Base-by-base conservation (phyloP, 1,140 invertebrate genomes). In the Drosophila oshimai region DNA sequence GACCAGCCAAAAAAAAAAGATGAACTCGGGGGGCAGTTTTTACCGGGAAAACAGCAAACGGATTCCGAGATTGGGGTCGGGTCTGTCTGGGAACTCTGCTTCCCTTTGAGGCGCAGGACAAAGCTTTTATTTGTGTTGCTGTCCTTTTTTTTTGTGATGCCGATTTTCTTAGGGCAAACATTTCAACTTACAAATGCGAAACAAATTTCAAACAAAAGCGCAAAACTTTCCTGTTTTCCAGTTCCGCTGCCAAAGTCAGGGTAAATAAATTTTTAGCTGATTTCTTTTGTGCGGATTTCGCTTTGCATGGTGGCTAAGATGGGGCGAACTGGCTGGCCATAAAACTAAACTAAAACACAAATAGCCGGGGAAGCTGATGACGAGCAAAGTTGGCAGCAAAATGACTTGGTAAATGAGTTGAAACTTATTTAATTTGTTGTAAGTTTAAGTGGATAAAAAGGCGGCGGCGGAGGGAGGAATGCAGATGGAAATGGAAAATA, bases 151-250 rank as follows among this genome's bases (percentile, higher is more conserved):
- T 67, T 22, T 53, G 12, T 15, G 6, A 26, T 9, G 50, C 44
- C 36, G 33, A 28, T 51, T 53, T 70, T 57, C 50, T 69, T 71
- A 39, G 37, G 44, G 68, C 68, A 87, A 87, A 75, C 81, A 87
- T 86, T 86, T 86, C 83, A 86, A 81, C 81, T 86, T 86, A 87
- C 81, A 86, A 86, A 86, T 86, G 81, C 83, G 83, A 86, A 86
- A 86, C 83, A 86, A 86, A 86, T 86, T 87, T 86, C 81, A 87
- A 86, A 86, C 81, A 86, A 86, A 86, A 87, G 76, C 76, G 76
- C 71, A 86, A 77, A 74, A 87, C 68, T 87, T 86, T 76, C 13
- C 45, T 31, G 34, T 46, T 87, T 87, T 76, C 36, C 57, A 39
- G 29, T 51, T 57, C 51, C 51, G 37, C 53, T 20, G 54, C 61